phyloP scores from a whole-genome alignment of 2,113 vertebrate species.

The Athene noctua region DNA sequence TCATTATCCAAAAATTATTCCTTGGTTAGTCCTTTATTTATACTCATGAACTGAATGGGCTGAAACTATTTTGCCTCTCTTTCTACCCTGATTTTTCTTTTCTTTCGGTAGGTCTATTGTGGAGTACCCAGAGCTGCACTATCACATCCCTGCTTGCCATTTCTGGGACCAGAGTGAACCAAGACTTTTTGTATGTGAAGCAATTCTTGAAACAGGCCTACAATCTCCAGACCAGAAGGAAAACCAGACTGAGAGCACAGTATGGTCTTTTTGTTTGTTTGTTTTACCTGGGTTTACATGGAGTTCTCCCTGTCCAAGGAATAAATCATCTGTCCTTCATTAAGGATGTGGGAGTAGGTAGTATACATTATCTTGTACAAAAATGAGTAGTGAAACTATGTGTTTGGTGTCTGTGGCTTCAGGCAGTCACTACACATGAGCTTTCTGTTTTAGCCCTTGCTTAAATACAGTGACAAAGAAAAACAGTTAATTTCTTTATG shows the following conservation, averaged over 20 bases:
- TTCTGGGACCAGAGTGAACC: constrained; percentile 94
- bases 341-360: neutral
- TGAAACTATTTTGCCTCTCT: neutral
- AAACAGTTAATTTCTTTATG: neutral
- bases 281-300: neutral
- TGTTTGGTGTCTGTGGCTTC: neutral
- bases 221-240: neutral
- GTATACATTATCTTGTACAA: neutral
- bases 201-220: constrained; percentile 46
- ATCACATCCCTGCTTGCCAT: constrained; percentile 81
- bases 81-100: neutral
- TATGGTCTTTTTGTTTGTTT: constrained; percentile 20
- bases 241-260: constrained; percentile 4
- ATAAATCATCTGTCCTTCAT: neutral
- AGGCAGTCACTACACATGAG: neutral
- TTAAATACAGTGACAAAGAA: neutral
- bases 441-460: neutral
- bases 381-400: neutral
- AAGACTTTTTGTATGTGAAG: constrained; percentile 91
- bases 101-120: constrained; percentile 69
- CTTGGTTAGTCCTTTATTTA: neutral
- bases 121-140: constrained; percentile 65
- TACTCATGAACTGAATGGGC: neutral
- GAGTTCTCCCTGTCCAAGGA: neutral
- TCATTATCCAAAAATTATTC: neutral